These are phyloP conservation scores for Xenops minutus DNA, from an alignment of 2,797 vertebrate species.

Conservation along the genomic window DNA sequence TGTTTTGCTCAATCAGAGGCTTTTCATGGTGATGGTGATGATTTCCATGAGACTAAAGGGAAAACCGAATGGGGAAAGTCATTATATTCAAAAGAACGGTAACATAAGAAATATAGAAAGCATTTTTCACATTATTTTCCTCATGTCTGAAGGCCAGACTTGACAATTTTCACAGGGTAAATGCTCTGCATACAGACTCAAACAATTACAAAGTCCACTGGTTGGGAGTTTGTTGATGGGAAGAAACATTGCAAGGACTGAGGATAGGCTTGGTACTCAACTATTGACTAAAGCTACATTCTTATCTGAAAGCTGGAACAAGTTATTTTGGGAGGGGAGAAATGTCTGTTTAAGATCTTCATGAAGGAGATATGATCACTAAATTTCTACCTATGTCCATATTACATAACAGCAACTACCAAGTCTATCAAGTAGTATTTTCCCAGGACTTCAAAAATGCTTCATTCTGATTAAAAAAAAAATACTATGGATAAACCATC, in stretches of 20 bases:
- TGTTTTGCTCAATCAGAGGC: slow-evolving; percentile 62
- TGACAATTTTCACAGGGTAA: background rate
- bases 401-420: background rate
- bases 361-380: background rate
- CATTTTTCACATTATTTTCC: background rate
- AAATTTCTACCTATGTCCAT: background rate
- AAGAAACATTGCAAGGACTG: background rate
- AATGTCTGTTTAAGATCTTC: background rate
- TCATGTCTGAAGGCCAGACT: background rate
- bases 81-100: background rate
- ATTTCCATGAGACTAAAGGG: slow-evolving; percentile 76
- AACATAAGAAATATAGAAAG: background rate
- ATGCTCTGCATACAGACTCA: background rate
- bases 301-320: background rate
- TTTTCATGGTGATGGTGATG: slow-evolving; percentile 77
- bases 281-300: background rate
- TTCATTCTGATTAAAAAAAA: background rate
- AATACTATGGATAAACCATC: background rate
- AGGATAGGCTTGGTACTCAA: background rate
- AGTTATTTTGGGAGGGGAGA: background rate
- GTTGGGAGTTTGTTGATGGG: background rate
- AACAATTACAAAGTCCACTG: background rate
- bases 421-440: background rate
- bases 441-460: background rate
- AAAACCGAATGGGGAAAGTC: background rate